Percentiles rank a stretch among this genome's conserved stretches.
phyloP scores from a whole-genome alignment of 2,797 vertebrate species.

The Periophthalmus magnuspinnatus region DNA sequence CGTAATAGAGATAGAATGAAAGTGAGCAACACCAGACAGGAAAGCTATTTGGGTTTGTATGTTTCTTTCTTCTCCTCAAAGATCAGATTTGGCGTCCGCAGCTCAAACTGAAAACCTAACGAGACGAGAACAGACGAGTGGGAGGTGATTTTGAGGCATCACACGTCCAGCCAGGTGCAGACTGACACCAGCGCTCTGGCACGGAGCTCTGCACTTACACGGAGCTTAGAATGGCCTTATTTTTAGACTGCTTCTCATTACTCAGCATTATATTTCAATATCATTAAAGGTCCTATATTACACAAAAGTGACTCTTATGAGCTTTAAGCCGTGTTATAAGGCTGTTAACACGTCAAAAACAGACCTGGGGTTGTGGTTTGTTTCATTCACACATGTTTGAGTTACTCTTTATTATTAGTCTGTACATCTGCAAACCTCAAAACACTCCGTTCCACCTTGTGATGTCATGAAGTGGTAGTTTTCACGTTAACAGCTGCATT shows the following conservation, averaged over 20 bases:
- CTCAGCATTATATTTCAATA: background rate
- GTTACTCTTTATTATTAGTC: no score
- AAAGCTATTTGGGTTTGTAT: constrained; percentile 43
- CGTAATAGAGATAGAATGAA: no score
- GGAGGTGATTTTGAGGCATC: constrained; percentile 58
- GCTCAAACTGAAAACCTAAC: constrained; percentile 13
- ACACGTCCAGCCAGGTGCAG: constrained; percentile 52
- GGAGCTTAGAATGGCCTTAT: background rate
- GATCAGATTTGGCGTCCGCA: background rate
- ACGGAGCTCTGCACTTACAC: constrained; percentile 1
- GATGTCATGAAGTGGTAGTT: no score
- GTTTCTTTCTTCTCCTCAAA: background rate
- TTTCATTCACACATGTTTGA: no score
- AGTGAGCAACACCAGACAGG: constrained; percentile 48
- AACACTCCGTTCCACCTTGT: no score
- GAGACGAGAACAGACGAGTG: constrained; percentile 30
- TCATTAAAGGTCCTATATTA: no score
- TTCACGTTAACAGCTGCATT: no score
- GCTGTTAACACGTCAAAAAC: no score
- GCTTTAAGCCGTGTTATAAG: no score
- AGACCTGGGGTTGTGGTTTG: no score
- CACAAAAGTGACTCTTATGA: no score
- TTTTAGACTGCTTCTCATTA: background rate
- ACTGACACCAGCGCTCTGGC: constrained; percentile 44
- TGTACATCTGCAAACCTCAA: no score